Percentiles rank a stretch among this genome's conserved stretches.
Evolutionary conservation across 2,113 vertebrate species (phyloP).

Genomic region (Sporophila hypoxantha): DNA sequence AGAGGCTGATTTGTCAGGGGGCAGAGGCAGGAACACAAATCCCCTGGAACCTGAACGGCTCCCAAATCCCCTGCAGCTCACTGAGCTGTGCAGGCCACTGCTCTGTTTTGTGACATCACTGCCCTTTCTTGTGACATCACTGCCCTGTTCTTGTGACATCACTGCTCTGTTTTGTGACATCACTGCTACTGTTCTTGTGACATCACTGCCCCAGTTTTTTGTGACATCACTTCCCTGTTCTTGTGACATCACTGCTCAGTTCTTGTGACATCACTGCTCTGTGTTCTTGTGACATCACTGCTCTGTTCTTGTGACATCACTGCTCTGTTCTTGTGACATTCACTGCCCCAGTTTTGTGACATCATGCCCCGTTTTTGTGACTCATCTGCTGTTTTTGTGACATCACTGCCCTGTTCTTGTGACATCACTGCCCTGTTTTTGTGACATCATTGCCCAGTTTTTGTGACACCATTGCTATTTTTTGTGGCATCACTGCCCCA

Average conservation of each 20-base stretch:
- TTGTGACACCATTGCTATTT: background rate
- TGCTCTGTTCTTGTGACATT: accelerated
- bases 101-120: accelerated
- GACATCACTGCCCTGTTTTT: accelerated
- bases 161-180: too few relatives aligned
- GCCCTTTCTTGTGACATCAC: accelerated
- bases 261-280: accelerated
- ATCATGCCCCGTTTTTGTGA: too few relatives aligned
- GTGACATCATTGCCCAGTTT: accelerated
- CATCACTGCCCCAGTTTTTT: background rate
- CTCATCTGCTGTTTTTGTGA: too few relatives aligned
- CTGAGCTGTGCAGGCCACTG: background rate
- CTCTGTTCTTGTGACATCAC: background rate
- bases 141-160: accelerated
- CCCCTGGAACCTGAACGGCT: background rate
- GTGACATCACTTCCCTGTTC: accelerated
- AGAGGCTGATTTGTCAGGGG: background rate
- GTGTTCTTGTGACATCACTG: accelerated
- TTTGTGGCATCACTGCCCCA: accelerated
- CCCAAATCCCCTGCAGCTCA: background rate
- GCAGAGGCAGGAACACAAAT: background rate
- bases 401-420: background rate
- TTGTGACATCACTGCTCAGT: accelerated
- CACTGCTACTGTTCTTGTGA: accelerated
- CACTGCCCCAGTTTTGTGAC: background rate